These are phyloP conservation scores for Bungarus multicinctus DNA, from an alignment of 2,113 vertebrate genomes.

Conservation along the genomic window DNA sequence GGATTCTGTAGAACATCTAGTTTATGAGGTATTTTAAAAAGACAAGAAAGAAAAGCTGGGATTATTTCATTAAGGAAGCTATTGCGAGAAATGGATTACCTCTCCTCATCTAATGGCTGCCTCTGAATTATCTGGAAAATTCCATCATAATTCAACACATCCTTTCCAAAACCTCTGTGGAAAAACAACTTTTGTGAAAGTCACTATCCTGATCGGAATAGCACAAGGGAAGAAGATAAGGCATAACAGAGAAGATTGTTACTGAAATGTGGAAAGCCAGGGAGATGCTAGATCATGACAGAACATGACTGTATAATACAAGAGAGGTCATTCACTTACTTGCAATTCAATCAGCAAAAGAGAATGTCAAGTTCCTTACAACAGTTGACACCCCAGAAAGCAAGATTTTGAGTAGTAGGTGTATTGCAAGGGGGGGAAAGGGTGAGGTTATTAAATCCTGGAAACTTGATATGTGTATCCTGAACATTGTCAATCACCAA, in stretches of 20 bases:
- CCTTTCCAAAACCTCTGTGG: neutral
- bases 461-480: neutral
- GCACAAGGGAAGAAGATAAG: neutral
- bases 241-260: neutral
- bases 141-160: neutral
- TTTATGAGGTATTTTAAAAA: neutral
- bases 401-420: neutral
- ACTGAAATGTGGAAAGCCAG: neutral
- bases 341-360: neutral
- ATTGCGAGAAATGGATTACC: neutral
- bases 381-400: neutral
- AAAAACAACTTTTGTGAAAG: neutral
- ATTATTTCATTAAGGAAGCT: neutral
- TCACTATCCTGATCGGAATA: neutral
- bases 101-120: neutral
- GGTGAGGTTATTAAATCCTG: neutral
- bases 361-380: neutral
- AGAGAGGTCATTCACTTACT: neutral
- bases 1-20: neutral
- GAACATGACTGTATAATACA: neutral
- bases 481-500: neutral
- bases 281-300: neutral
- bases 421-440: neutral
- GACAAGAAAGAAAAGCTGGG: neutral
- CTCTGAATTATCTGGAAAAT: neutral